Conservation (phyloP, 2,113 vertebrate species). For the Illadopsis cleaveri region DNA sequence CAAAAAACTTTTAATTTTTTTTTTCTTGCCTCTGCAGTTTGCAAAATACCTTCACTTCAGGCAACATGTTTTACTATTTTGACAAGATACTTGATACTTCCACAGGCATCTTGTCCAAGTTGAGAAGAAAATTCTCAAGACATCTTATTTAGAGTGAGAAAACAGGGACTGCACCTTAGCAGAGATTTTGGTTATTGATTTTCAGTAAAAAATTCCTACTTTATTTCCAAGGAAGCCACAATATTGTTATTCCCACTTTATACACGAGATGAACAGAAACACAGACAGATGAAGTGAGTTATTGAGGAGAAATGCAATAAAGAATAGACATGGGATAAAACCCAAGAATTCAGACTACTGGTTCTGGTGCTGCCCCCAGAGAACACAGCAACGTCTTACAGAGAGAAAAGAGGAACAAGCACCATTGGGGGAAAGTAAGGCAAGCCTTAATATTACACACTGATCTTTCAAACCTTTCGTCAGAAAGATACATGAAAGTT, state of each 20-base stretch:
- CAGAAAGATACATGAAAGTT: not conserved
- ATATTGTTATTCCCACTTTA: not conserved
- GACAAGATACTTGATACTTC: not conserved
- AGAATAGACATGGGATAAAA: not conserved
- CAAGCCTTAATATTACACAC: not conserved
- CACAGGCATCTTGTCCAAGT: not conserved
- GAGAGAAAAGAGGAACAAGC: not conserved
- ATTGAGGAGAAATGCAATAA: not conserved
- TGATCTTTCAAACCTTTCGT: not conserved
- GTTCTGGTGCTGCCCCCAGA: not conserved
- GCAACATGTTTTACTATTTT: not conserved
- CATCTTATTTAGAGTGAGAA: not conserved
- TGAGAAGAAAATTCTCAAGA: not conserved
- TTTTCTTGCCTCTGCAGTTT: not conserved
- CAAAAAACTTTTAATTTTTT: not conserved
- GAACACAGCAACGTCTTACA: not conserved
- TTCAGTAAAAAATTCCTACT: not conserved
- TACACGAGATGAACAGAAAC: not conserved
- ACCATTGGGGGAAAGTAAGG: accelerated
- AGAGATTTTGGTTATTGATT: not conserved
- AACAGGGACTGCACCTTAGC: not conserved
- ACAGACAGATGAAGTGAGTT: not conserved
- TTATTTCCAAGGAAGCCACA: not conserved
- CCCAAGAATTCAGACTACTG: not conserved
- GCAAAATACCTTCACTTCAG: not conserved